Evolutionary conservation across 37 sponge, comb jelly and placozoan genomes (phyloP).

Genomic region (Petrosia ficiformis): DNA sequence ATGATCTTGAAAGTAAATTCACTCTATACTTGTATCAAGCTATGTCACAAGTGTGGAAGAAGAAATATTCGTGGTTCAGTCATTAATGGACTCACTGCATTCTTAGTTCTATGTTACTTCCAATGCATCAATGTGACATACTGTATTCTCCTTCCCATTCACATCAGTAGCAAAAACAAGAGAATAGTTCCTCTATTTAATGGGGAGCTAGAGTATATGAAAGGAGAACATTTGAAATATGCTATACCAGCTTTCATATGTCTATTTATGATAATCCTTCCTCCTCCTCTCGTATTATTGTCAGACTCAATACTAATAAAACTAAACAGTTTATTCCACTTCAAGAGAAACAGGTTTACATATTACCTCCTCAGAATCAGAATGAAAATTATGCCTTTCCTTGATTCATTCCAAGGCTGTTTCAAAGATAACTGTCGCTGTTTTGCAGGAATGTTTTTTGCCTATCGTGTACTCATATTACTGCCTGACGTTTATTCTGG

Average conservation of each 20-base stretch:
- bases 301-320: not conserved
- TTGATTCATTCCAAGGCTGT: not conserved
- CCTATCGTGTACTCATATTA: not conserved
- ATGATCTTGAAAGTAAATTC: not conserved
- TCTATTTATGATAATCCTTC: not conserved
- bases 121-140: not conserved
- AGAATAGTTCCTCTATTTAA: not conserved
- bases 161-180: not conserved
- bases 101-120: not conserved
- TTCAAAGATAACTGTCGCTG: not conserved
- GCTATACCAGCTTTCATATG: not conserved
- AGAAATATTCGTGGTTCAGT: not conserved
- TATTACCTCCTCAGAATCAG: not conserved
- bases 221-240: not conserved
- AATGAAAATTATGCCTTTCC: not conserved
- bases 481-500: no score
- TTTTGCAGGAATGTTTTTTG: not conserved
- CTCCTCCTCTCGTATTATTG: not conserved
- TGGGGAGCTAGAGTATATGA: not conserved
- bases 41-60: not conserved
- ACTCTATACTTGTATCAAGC: not conserved
- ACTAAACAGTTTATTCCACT: not conserved
- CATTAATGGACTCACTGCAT: not conserved
- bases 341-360: not conserved
- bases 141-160: not conserved